Conservation (phyloP, 2,888 invertebrate genomes). For the Drosophila paucipuncta region DNA sequence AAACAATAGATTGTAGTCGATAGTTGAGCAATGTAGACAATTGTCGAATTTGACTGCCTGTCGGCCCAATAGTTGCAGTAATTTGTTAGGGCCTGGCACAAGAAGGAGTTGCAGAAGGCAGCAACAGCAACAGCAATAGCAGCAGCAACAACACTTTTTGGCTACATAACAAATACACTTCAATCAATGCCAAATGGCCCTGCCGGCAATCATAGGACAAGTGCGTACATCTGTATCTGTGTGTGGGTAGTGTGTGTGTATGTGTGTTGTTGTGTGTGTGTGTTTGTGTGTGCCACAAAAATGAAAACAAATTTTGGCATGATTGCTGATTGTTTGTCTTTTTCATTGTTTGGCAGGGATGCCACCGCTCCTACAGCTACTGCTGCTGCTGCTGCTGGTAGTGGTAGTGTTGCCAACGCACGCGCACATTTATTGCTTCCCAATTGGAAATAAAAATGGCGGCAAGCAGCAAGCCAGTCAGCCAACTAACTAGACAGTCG, state of each 20-base stretch:
- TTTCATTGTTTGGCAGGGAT: conserved; percentile 74
- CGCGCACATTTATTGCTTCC: conserved; percentile 79
- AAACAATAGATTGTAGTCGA: conserved; percentile 37
- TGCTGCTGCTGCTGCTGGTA: conserved; percentile 25
- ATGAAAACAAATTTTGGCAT: conserved; percentile 81
- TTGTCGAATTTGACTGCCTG: conserved; percentile 52
- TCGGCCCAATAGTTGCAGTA: conserved; percentile 56
- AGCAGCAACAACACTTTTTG: conserved; percentile 58
- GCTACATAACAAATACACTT: conserved; percentile 78
- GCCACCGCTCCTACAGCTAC: conserved; percentile 23
- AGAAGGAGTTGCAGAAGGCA: conserved; percentile 38
- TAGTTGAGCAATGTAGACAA: conserved; percentile 54
- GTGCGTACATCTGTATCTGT: conserved; percentile 36
- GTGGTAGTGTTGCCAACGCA: conserved; percentile 69
- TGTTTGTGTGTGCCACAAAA: conserved; percentile 74
- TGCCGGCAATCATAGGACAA: conserved; percentile 69
- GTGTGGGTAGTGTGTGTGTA: conserved; percentile 19
- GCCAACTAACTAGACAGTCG: conserved; percentile 40
- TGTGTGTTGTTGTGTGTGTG: too few relatives aligned
- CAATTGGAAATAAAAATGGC: conserved; percentile 80
- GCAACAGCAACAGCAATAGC: conserved; percentile 1
- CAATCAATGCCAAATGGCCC: conserved; percentile 78
- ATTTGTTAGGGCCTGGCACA: conserved; percentile 54
- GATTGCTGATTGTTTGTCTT: conserved; percentile 80
- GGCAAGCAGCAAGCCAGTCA: conserved; percentile 54